Evolutionary conservation across 2,113 vertebrate species (phyloP).

Genomic region (Halichoeres trimaculatus): DNA sequence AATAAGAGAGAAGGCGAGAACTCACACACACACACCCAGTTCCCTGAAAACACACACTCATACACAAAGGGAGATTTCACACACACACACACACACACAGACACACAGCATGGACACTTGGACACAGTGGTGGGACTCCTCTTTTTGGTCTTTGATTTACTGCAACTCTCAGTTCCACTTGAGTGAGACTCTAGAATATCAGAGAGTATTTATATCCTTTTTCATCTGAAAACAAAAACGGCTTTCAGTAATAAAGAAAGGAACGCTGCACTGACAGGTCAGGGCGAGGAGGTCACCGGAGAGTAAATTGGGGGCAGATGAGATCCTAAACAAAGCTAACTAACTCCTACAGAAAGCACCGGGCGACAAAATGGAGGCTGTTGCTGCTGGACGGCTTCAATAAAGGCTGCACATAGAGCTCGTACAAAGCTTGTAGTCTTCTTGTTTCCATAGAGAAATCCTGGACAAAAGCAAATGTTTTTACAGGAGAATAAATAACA

Average conservation of each 20-base stretch:
- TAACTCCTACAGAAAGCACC: conserved; percentile 81
- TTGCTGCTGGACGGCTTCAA: conserved; percentile 46
- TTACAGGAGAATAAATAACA: conserved; percentile 20
- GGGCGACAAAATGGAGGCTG: conserved; percentile 33
- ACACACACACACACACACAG: conserved; percentile 25
- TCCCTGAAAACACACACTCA: conserved; percentile 65
- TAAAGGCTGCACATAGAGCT: conserved; percentile 26
- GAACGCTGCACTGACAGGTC: conserved; percentile 82
- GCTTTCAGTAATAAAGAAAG: conserved; percentile 81
- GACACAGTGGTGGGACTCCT: conserved; percentile 61
- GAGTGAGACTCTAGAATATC: conserved; percentile 76
- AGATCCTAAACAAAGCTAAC: conserved; percentile 83
- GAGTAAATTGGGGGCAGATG: conserved; percentile 98
- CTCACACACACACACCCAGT: conserved; percentile 39
- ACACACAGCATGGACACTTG: conserved; percentile 37
- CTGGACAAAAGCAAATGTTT: conserved; percentile 23
- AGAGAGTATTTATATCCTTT: conserved; percentile 79
- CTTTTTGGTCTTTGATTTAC: conserved; percentile 77
- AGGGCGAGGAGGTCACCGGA: conserved; percentile 90
- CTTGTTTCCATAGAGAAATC: conserved; percentile 18
- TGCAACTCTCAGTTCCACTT: conserved; percentile 73
- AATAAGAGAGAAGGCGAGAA: conserved; percentile 29
- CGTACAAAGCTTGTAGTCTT: conserved; percentile 34
- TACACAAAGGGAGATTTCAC: conserved; percentile 42
- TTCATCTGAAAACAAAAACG: conserved; percentile 84